Base-by-base conservation (phyloP, 2,888 invertebrate species). In the Dusona sp. region DNA sequence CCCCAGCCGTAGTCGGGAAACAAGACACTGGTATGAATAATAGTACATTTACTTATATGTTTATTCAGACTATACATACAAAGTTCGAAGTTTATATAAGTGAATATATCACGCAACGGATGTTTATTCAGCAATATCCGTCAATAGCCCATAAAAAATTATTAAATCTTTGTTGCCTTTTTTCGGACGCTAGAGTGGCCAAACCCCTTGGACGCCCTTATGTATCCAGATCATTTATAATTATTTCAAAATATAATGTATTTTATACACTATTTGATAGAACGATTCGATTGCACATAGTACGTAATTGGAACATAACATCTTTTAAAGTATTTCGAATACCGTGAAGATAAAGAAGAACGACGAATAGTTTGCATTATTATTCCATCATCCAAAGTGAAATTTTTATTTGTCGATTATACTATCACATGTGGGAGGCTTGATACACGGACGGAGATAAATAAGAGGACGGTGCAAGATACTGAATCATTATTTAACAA, bases 401-500 rank as follows among this genome's bases (percentile, higher is more conserved):
- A 61, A 61, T 61, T 29, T 61, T 61, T 6, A 7, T 29, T 29
- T 16, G 61, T 57, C 25, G 61, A 61, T 61, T 13, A 6, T 29
- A 11, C 54, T 16, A 16, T 9, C 29, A 61, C 61, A 16, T 29
- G 29, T 61, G 61, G 13, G 61, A 61, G 61, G 29, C 16, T 29
- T 29, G 61, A 61, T 29, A 61, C 61, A 16, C 16, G 51, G n/a
- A 48, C 7, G 4, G 48, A 29, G 22, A 45, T 33, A 42, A 54
- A 79, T 74, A 13, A 13, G 29, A 29, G 38, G 29, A 25, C 57
- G 61, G 25, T 33, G 64, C 19, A 64, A 8, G 22, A 25, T 0
- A 45, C 9, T 79, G 81, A 85, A 73, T 85, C 67, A 78, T 67
- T 73, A 16, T 36, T 36, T n/a, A 45, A 22, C 67, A 36, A 78